Base-by-base conservation (phyloP, 2,797 vertebrate genomes). In the Silurus aristotelis region DNA sequence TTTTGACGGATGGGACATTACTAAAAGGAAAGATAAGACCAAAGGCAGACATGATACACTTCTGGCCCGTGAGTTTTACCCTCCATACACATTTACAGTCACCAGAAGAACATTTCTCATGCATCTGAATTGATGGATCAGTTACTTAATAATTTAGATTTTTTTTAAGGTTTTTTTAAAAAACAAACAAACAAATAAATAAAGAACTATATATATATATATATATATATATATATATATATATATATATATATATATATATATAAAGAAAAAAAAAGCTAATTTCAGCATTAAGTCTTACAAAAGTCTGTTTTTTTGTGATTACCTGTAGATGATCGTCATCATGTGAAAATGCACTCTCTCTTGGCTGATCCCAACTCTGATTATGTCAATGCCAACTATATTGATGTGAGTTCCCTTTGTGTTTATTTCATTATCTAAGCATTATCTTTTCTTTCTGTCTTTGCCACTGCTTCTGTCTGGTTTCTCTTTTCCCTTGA, bases 321-420 rank as follows among this genome's bases (percentile, higher is more conserved):
- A 8, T 66, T 12, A 56, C n/a, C 14, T 85, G 13, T 92, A 99
- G 98, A 98, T 0, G 98, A 99, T 85, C 96, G 97, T 0, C 98
- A 98, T 91, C 95, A 97, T 0, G 97, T 98, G 87, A 97, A 97
- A 90, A 95, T 99, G 80, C 97, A 98, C 91, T 97, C 98, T 0
- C 94, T 99, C 89, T 93, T 98, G 84, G 96, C 96, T 0, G 98
- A 98, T 89, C 96, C 97, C 25, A 96, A 96, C 87, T 97, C 96
- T 0, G 97, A 99, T 90, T 98, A 97, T 89, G 96, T 98, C 89
- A 98, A 98, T 0, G 97, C 97, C 92, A 99, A 97, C 94, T 99
- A 99, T 92, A 97, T 99, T 14, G 98, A 99, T 0, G 98, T 99
- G 93, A 97, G 98, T 96, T 78, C 5, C 46, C 7, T 25, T 72